phyloP scores from a whole-genome alignment of 2,888 invertebrate species.

The Bhutanitis thaidina region DNA sequence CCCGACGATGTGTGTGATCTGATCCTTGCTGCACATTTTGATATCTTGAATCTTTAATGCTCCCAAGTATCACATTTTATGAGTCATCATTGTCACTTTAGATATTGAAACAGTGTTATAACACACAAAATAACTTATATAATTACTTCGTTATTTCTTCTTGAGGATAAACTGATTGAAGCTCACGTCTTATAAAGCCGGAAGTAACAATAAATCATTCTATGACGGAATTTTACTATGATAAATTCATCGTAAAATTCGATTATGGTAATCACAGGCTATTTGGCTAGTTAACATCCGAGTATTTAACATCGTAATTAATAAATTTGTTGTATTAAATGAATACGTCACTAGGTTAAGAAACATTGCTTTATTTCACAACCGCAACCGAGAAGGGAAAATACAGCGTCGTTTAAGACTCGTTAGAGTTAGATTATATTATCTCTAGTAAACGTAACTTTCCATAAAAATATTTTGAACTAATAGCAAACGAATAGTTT shows the following conservation, averaged over 20 bases:
- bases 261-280: too few species aligned
- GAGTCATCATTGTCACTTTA: slow-evolving; percentile 28
- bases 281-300: too few species aligned
- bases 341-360: too few species aligned
- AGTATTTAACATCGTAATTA: too few species aligned
- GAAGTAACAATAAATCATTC: not conserved
- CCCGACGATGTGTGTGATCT: slow-evolving; percentile 85
- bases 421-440: slow-evolving; percentile 12
- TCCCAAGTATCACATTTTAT: slow-evolving; percentile 50
- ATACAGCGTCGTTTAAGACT: slow-evolving; percentile 6
- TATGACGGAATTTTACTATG: not conserved
- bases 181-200: not conserved
- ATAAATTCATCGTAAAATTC: too few species aligned
- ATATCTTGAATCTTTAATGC: slow-evolving; percentile 29
- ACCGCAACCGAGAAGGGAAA: not conserved
- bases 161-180: too few species aligned
- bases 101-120: not conserved
- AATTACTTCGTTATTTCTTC: slow-evolving; percentile 29
- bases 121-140: slow-evolving; percentile 2
- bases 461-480: slow-evolving; percentile 14
- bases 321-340: too few species aligned
- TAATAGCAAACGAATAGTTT: not conserved
- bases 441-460: slow-evolving; percentile 11
- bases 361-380: too few species aligned
- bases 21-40: slow-evolving; percentile 85